Evolutionary conservation across 2,888 invertebrate genomes (phyloP), one percentile per base, ranked within the genome.

Genomic region (Meteorus colon): DNA sequence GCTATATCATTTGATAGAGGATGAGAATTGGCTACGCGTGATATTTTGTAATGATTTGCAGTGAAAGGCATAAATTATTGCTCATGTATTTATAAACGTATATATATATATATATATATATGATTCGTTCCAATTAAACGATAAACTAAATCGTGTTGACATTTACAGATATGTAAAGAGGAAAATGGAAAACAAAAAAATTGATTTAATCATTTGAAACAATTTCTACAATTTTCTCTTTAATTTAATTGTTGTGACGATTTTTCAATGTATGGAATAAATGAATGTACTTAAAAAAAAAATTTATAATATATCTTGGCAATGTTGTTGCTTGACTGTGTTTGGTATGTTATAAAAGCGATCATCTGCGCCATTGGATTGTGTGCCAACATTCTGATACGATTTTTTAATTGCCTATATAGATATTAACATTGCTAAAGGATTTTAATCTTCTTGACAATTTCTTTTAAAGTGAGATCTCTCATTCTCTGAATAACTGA

Each of bases 31-130:
- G 31, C 31, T 62, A 31, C 71, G 71, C 62, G 62, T 71, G 34
- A 60, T 71, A 71, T 71, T 71, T 71, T 62, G 45, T 59, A 68
- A 68, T 68, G 27, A 68, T 41, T 68, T 31, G 37, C 31, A 63
- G 71, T 71, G 62, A 71, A 71, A 71, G 71, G 62, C 45, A 68
- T 27, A 70, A 70, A 59, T 70, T 51, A 55, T 55, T 70, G 12
- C 27, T 24, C 24, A 45, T 31, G 14, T 41, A 48, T 68, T 24
- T 68, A 48, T 68, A 29, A 27, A 68, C 51, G 41, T 62, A 62
- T 62, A 14, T 62, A 45, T 41, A 31, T 66, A 66, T 66, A 24
- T 51, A 68, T 48, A 31, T 66, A 66, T 66, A 24, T 51, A 68
- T 48, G 31, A 48, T 68, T 68, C 16, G 27, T 31, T 68, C 27